Evolutionary conservation across 2,888 invertebrate species (phyloP), one percentile per base, ranked within the genome.

Genomic region (Ariolimax columbianus): DNA sequence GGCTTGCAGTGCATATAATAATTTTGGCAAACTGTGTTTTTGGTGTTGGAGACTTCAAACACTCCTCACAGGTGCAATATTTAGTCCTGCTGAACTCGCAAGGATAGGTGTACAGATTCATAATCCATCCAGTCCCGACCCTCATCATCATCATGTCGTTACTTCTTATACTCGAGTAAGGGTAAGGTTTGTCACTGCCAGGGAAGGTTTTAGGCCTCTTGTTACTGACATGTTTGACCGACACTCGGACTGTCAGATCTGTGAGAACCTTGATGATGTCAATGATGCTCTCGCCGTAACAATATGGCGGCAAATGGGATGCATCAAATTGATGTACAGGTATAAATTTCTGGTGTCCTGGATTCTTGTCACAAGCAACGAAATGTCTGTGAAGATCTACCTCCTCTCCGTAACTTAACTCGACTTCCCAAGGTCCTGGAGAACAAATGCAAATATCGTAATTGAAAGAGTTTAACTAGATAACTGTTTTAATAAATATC

Each of bases 291-390:
- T 63, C 63, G 14, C 63, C 14, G 4, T 40, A 23, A 40, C 11
- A 40, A 6, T 7, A 4, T 26, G 23, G 23, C 7, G 77, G 77
- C 17, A 77, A 33, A 11, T 63, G 3, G 11, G 59, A 59, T 14
- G 23, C 14, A 30, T 26, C 38, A n/a, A 77, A 38, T n/a, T 77
- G 23, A 55, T 55, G 9, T 36, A 77, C 38, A 38, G 77, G 36
- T 14, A 40, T 38, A 63, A 77, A 77, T 47, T 51, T 7, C 2
- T 75, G 1, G 11, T 75, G 75, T 2, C 75, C 75, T 23, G 75
- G 75, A n/a, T 75, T 75, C 47, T 75, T 75, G 26, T 75, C 75
- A 26, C 75, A 75, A 26, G 47, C 43, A 2, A n/a, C 30, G 30
- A 75, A 51, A 11, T 43, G 51, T 14, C 30, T 9, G n/a, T 75